A percentile compares a stretch with the other conserved stretches of the same genome.
phyloP scores from a whole-genome alignment of 2,113 vertebrate genomes.

The Nothobranchius furzeri region DNA sequence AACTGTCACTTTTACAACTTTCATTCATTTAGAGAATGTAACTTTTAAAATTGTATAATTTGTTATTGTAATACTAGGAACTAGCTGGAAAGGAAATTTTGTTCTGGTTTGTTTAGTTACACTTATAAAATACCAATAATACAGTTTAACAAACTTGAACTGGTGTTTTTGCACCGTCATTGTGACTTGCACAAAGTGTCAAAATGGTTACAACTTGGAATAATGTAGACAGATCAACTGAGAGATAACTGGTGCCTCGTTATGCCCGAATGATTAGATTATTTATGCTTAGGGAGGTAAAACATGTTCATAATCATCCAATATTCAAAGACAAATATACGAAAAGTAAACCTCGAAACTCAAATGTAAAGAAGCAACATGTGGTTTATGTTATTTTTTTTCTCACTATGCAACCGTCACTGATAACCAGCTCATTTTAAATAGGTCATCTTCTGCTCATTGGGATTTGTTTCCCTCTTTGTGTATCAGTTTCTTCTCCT shows the following conservation, averaged over 20 bases:
- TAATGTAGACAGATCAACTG: not conserved
- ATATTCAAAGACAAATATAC: not conserved
- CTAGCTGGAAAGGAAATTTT: no score
- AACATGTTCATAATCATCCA: not conserved
- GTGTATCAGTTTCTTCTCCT: conserved; percentile 32
- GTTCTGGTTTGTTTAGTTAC: no score
- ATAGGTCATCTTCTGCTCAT: not conserved
- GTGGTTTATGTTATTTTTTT: no score
- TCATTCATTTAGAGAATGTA: no score
- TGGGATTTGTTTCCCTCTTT: conserved; percentile 1
- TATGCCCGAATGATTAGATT: not conserved
- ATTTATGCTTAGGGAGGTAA: not conserved
- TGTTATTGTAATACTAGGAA: not conserved
- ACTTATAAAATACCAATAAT: no score
- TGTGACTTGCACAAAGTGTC: no score
- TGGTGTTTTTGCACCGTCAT: no score
- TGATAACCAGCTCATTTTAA: conserved; percentile 1
- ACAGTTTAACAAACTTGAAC: no score
- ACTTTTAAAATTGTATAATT: no score
- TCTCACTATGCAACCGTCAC: not conserved
- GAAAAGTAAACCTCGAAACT: not conserved
- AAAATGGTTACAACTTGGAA: not conserved
- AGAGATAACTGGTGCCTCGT: not conserved
- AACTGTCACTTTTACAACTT: no score
- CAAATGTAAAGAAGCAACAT: no score